These are phyloP conservation scores for Meandrina meandrites DNA, from an alignment of 92 coral and sea anemone genomes.

Conservation along the genomic window DNA sequence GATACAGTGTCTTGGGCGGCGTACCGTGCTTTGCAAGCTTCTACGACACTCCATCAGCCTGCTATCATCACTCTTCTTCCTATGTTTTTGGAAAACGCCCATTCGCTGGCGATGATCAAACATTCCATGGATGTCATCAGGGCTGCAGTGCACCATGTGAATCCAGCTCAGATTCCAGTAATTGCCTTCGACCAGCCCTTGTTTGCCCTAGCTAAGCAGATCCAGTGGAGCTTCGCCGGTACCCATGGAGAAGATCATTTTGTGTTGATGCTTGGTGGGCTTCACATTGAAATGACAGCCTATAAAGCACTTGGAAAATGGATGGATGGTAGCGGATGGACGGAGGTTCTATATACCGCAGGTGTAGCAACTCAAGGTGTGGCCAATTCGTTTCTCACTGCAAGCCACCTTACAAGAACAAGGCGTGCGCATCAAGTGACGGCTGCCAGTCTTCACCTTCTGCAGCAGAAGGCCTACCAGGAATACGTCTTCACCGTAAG, in stretches of 20 bases:
- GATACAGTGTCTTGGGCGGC: constrained; percentile 51
- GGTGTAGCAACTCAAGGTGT: constrained; percentile 50
- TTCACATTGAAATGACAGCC: constrained; percentile 49
- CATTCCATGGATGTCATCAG: constrained; percentile 52
- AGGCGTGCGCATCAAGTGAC: constrained; percentile 61
- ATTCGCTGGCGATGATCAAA: constrained; percentile 47
- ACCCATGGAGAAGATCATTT: constrained; percentile 47
- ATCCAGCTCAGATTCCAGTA: constrained; percentile 49
- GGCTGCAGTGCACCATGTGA: constrained; percentile 45
- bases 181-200: constrained; percentile 47
- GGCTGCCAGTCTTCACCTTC: constrained; percentile 44
- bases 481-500: constrained; percentile 38
- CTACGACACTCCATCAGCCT: constrained; percentile 20
- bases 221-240: constrained; percentile 45
- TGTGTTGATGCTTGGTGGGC: constrained; percentile 44
- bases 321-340: constrained; percentile 54
- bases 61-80: constrained; percentile 44
- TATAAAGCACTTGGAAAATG: constrained; percentile 40
- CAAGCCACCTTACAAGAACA: constrained; percentile 57
- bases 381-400: constrained; percentile 54
- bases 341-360: constrained; percentile 36
- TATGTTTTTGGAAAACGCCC: constrained; percentile 49
- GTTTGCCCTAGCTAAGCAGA: constrained; percentile 47
- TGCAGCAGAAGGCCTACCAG: constrained; percentile 42
- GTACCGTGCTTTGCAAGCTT: constrained; percentile 36